Conservation (phyloP, 2,797 vertebrate species). For the Betta splendens region DNA sequence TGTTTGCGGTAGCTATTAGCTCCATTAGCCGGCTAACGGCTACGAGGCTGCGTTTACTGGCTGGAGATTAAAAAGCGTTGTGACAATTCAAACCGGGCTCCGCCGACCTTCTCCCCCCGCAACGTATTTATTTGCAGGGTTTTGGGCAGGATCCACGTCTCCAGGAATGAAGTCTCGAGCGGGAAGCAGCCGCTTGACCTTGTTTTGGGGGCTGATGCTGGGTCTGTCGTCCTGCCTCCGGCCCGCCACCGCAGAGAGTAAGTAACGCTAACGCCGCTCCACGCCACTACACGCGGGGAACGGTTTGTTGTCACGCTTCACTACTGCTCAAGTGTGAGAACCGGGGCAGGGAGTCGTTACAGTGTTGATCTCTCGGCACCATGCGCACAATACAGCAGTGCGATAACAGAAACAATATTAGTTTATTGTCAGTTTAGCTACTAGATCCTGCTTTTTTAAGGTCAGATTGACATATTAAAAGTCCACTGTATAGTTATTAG, state of each 20-base stretch:
- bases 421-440: neutral
- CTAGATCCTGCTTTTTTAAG: neutral
- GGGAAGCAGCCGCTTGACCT: constrained; percentile 89
- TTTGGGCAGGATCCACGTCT: constrained; percentile 55
- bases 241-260: constrained; percentile 91
- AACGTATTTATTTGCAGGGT: constrained; percentile 43
- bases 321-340: neutral
- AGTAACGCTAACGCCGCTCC: constrained; percentile 50
- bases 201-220: constrained; percentile 91
- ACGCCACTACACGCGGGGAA: constrained; percentile 39
- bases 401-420: no score
- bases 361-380: no score
- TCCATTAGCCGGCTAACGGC: constrained; percentile 73
- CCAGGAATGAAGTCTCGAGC: constrained; percentile 89
- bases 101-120: constrained; percentile 32
- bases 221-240: constrained; percentile 85
- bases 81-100: constrained; percentile 16
- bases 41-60: constrained; percentile 63
- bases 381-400: neutral
- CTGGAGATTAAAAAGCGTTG: constrained; percentile 48
- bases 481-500: neutral
- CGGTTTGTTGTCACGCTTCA: neutral
- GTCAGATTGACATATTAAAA: neutral
- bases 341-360: neutral
- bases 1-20: constrained; percentile 65